Evolutionary conservation across 2,113 vertebrate species (phyloP).

Genomic region (Engraulis encrasicolus): DNA sequence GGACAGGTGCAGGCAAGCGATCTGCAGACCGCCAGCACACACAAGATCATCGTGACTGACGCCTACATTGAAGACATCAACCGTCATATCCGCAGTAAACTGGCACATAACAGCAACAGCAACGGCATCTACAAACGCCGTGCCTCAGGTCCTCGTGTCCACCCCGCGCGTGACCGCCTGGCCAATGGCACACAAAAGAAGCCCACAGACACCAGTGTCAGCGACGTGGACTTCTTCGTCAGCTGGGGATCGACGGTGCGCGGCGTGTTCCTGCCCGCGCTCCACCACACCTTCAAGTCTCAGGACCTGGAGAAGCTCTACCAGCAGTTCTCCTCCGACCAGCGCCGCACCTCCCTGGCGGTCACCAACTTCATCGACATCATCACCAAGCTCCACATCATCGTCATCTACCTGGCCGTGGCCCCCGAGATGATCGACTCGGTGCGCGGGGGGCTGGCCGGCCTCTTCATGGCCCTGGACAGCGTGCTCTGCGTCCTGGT

Average conservation of each 20-base stretch:
- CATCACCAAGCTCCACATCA: constrained; percentile 60
- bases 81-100: constrained; percentile 64
- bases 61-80: constrained; percentile 69
- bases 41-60: constrained; percentile 61
- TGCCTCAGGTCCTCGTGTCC: constrained; percentile 44
- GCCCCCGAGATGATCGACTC: constrained; percentile 50
- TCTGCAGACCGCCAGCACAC: constrained; percentile 19
- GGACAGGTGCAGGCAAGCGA: constrained; percentile 43
- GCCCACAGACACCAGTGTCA: constrained; percentile 2
- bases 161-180: constrained; percentile 30
- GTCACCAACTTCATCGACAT: constrained; percentile 66
- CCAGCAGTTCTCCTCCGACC: constrained; percentile 64
- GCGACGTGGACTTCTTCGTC: constrained; percentile 62
- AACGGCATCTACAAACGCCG: constrained; percentile 49
- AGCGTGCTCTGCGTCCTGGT: constrained; percentile 54
- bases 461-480: constrained; percentile 59
- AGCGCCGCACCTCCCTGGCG: constrained; percentile 63
- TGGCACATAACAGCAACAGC: constrained; percentile 26
- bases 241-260: constrained; percentile 51
- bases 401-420: constrained; percentile 50
- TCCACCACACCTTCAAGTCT: constrained; percentile 69
- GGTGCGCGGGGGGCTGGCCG: constrained; percentile 54
- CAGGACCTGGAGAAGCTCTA: constrained; percentile 66
- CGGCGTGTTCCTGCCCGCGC: constrained; percentile 62
- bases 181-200: neutral